Evolutionary conservation across 1,140 invertebrate genomes (phyloP).

Genomic region (Aphelenchoides avenae): DNA sequence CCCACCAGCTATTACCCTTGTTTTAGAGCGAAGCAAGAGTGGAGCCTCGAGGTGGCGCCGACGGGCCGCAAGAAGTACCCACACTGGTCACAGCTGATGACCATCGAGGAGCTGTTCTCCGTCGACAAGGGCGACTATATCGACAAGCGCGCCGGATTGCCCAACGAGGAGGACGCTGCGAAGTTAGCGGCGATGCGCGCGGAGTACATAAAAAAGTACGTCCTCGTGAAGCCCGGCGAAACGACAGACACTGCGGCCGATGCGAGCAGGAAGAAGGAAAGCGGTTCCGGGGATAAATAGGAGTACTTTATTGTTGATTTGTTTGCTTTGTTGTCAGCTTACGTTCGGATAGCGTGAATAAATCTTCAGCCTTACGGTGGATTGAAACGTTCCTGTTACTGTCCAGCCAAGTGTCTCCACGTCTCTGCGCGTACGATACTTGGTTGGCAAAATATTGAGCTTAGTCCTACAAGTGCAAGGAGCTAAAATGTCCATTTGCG

Average conservation of each 20-base stretch:
- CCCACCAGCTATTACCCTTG: too few relatives aligned
- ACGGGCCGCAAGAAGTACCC: conserved; percentile 50
- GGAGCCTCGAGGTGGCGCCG: conserved; percentile 40
- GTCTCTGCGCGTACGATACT: too few relatives aligned
- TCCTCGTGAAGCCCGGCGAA: neutral
- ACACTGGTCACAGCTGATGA: conserved; percentile 54
- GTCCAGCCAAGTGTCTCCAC: too few relatives aligned
- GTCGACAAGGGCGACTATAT: conserved; percentile 45
- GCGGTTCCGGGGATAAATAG: too few relatives aligned
- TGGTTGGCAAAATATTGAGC: too few relatives aligned
- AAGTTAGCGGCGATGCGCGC: conserved; percentile 37
- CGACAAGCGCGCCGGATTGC: conserved; percentile 47
- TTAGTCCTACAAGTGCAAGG: too few relatives aligned
- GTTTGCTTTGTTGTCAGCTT: too few relatives aligned
- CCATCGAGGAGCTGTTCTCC: conserved; percentile 51
- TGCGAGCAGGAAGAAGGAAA: conserved; percentile 3
- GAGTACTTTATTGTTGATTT: too few relatives aligned
- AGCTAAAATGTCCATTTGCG: too few relatives aligned
- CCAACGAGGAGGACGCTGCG: conserved; percentile 38
- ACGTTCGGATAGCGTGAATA: too few relatives aligned
- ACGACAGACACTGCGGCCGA: conserved; percentile 1
- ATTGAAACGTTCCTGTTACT: too few relatives aligned
- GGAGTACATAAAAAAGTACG: conserved; percentile 41
- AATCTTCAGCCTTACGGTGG: too few relatives aligned
- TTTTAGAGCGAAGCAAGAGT: conserved; percentile 48